These are phyloP conservation scores for Gortyna flavago DNA, from an alignment of 2,888 invertebrate genomes.

Conservation along the genomic window DNA sequence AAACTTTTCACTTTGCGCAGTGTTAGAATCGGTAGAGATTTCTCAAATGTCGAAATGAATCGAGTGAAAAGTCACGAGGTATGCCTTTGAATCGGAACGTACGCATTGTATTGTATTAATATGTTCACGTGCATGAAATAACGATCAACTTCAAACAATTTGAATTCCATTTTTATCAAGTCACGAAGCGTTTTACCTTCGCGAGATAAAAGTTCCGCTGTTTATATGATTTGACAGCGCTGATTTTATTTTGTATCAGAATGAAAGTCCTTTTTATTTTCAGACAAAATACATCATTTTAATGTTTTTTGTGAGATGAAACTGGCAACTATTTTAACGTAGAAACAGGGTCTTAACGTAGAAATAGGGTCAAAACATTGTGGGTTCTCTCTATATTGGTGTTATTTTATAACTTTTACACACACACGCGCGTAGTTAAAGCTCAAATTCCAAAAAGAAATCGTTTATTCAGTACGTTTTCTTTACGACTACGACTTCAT, in stretches of 20 bases:
- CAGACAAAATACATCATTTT: slow-evolving; percentile 7
- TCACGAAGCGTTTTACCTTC: slow-evolving; percentile 42
- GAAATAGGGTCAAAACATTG: background rate
- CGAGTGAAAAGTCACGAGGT: slow-evolving; percentile 60
- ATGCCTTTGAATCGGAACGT: slow-evolving; percentile 58
- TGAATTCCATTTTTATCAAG: slow-evolving; percentile 54
- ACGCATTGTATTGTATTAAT: slow-evolving; percentile 62
- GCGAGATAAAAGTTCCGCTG: slow-evolving; percentile 44
- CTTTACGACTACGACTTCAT: slow-evolving; percentile 37
- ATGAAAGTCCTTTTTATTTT: slow-evolving; percentile 17
- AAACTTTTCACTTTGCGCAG: slow-evolving; percentile 63
- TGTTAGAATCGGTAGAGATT: slow-evolving; percentile 66
- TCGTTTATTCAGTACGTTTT: slow-evolving; percentile 22
- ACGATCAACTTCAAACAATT: slow-evolving; percentile 64
- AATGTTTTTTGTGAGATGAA: slow-evolving; percentile 1
- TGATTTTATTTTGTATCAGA: slow-evolving; percentile 35
- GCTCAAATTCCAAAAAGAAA: background rate
- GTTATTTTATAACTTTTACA: slow-evolving; percentile 1
- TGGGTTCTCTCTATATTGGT: background rate
- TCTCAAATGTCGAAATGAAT: slow-evolving; percentile 62
- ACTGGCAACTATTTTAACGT: slow-evolving; percentile 4
- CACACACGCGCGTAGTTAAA: background rate
- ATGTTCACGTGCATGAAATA: slow-evolving; percentile 64
- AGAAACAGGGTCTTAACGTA: background rate
- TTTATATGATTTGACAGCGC: slow-evolving; percentile 37